Evolutionary conservation across 1,140 invertebrate genomes (phyloP).

Genomic region (Druon quercuslanigerum): DNA sequence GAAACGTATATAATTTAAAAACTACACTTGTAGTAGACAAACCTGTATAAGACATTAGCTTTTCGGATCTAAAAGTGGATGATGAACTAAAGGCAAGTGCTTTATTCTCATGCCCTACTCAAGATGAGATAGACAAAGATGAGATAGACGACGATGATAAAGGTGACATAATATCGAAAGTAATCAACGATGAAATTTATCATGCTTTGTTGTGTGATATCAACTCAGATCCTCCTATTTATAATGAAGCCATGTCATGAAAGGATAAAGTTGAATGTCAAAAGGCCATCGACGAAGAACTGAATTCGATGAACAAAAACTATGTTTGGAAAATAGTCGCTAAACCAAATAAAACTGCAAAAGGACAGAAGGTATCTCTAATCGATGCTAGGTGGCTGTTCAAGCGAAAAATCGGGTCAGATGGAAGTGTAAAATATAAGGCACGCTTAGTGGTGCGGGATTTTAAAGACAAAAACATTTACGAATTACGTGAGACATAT

Average conservation of each 20-base stretch:
- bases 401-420: not conserved
- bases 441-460: constrained; percentile 4
- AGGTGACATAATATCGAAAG: no score
- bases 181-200: no score
- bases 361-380: not conserved
- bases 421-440: not conserved
- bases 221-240: not conserved
- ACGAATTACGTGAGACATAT: no score
- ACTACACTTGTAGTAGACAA: no score
- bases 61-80: no score
- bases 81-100: no score
- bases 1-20: no score
- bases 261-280: not conserved
- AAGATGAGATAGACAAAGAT: no score
- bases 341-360: not conserved
- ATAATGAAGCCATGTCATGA: constrained; percentile 1
- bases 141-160: no score
- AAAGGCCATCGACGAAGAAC: not conserved
- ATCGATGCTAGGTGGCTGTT: constrained; percentile 18
- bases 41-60: no score
- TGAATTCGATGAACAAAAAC: constrained; percentile 6
- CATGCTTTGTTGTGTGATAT: not conserved
- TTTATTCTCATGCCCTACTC: no score
- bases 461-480: constrained; percentile 13
- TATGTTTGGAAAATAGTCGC: constrained; percentile 12